These are phyloP conservation scores for Hydriomena furcata DNA, from an alignment of 2,888 invertebrate species.

Conservation along the genomic window DNA sequence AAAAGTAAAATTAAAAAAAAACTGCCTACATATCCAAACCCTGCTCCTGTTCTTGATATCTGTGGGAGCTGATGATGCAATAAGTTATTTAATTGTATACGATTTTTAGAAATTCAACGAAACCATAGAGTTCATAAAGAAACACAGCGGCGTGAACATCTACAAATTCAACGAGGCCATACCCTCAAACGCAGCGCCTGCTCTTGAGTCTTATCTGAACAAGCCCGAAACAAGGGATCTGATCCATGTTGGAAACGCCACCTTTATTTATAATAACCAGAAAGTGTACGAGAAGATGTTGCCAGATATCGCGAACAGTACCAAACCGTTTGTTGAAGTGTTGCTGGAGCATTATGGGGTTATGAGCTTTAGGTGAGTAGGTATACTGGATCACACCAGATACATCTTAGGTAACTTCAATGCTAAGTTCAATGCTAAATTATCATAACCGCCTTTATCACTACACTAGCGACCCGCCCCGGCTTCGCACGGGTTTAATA, in stretches of 20 bases:
- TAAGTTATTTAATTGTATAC: no score
- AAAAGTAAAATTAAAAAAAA: no score
- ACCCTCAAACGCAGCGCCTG: constrained; percentile 18
- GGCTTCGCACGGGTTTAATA: no score
- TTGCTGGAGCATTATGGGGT: constrained; percentile 85
- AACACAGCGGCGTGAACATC: constrained; percentile 48
- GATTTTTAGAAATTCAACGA: constrained; percentile 59
- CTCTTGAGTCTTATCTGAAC: constrained; percentile 46
- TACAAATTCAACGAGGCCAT: constrained; percentile 47
- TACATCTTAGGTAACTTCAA: no score
- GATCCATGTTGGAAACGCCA: constrained; percentile 64
- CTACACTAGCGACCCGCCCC: no score
- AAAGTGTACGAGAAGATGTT: constrained; percentile 85
- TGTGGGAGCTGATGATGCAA: no score
- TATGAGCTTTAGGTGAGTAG: constrained; percentile 82
- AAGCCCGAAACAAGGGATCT: constrained; percentile 71
- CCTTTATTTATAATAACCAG: constrained; percentile 55
- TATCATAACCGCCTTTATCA: no score
- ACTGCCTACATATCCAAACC: no score
- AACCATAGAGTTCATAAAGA: constrained; percentile 59
- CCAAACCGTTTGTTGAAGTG: constrained; percentile 84
- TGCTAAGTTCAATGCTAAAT: no score
- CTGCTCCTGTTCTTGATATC: no score
- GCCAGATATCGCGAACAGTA: constrained; percentile 87
- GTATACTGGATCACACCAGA: neutral